Evolutionary conservation across 2,888 invertebrate species (phyloP).

Genomic region (Junonia oenone): DNA sequence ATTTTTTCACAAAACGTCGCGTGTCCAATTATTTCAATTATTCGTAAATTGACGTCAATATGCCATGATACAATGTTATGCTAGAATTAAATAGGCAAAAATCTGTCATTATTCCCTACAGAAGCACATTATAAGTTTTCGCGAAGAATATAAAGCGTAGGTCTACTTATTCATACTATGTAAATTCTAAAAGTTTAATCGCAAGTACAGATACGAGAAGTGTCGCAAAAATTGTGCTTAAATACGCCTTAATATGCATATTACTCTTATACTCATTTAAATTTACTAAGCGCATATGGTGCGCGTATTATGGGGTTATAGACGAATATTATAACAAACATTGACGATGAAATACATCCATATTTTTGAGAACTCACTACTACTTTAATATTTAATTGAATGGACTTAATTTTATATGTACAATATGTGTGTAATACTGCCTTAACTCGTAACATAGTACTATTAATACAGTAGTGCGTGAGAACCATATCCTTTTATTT

Average conservation of each 20-base stretch:
- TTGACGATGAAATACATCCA: neutral
- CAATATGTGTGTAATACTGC: constrained; percentile 22
- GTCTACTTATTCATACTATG: too few species aligned
- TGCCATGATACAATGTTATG: too few species aligned
- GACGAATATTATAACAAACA: neutral
- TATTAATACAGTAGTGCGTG: constrained; percentile 4
- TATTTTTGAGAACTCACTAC: constrained; percentile 1
- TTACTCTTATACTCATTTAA: too few species aligned
- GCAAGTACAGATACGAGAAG: neutral
- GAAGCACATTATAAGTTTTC: too few species aligned
- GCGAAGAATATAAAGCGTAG: too few species aligned
- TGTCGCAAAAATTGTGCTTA: neutral
- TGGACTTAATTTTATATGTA: neutral
- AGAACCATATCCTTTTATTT: constrained; percentile 9
- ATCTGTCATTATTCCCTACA: too few species aligned
- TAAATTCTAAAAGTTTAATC: neutral
- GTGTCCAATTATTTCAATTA: too few species aligned
- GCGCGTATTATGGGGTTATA: neutral
- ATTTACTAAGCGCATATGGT: neutral
- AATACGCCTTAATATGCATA: too few species aligned
- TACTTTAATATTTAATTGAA: neutral
- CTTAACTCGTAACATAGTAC: neutral
- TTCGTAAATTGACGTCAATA: too few species aligned
- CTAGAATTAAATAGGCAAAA: too few species aligned
- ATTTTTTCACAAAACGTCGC: too few species aligned